Conservation (phyloP, 2,797 vertebrate genomes). For the Diplodus sargus region DNA sequence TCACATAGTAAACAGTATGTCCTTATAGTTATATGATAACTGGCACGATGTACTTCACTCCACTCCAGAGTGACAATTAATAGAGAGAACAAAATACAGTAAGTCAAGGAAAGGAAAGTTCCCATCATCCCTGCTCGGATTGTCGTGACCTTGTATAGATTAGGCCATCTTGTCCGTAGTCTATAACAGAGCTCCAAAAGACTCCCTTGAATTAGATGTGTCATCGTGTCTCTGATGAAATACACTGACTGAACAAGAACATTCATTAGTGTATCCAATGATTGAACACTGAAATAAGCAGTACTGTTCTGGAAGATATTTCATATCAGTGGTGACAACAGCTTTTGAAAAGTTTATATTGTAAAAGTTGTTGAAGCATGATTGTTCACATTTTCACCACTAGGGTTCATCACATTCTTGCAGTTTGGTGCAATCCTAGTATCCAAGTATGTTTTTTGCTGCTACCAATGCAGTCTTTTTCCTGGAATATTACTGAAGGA, state of each 20-base stretch:
- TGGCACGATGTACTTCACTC: slow-evolving; percentile 68
- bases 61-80: slow-evolving; percentile 63
- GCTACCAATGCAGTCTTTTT: slow-evolving; percentile 53
- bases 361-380: slow-evolving; percentile 32
- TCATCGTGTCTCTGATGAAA: slow-evolving; percentile 39
- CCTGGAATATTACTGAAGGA: slow-evolving; percentile 34
- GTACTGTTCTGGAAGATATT: slow-evolving; percentile 59
- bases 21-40: slow-evolving; percentile 84
- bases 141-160: slow-evolving; percentile 49
- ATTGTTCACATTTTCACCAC: slow-evolving; percentile 41
- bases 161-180: slow-evolving; percentile 37
- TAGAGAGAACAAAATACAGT: slow-evolving; percentile 40
- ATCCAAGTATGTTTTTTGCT: slow-evolving; percentile 28
- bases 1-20: slow-evolving; percentile 76
- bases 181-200: slow-evolving; percentile 46
- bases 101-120: slow-evolving; percentile 40
- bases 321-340: slow-evolving; percentile 46
- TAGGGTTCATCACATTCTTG: slow-evolving; percentile 49
- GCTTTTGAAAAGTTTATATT: slow-evolving; percentile 38
- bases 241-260: slow-evolving; percentile 40
- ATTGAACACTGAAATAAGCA: slow-evolving; percentile 42
- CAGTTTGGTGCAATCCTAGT: slow-evolving; percentile 34
- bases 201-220: slow-evolving; percentile 55
- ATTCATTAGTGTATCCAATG: slow-evolving; percentile 43
- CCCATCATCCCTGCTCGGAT: slow-evolving; percentile 51